Evolutionary conservation across 1,140 invertebrate genomes (phyloP).

Genomic region (Drosophila biarmipes): DNA sequence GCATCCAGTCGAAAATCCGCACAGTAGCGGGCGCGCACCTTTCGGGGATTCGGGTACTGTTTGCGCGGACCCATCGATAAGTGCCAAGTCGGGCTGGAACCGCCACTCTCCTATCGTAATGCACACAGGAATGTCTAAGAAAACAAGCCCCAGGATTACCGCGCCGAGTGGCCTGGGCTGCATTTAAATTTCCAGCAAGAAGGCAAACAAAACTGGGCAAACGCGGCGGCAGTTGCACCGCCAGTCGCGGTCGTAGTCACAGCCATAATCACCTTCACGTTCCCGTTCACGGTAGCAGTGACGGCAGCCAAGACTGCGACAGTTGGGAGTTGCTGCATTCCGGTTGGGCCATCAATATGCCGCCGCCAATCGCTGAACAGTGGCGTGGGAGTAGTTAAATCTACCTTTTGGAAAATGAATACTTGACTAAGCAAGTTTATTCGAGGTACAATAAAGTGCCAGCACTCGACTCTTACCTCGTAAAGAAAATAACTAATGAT

Average conservation of each 20-base stretch:
- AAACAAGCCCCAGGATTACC: slow-evolving; percentile 78
- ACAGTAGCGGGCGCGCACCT: slow-evolving; percentile 59
- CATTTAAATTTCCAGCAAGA: slow-evolving; percentile 73
- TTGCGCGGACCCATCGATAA: slow-evolving; percentile 41
- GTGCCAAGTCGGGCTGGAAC: slow-evolving; percentile 33
- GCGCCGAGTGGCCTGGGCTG: slow-evolving; percentile 62
- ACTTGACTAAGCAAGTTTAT: too few relatives aligned
- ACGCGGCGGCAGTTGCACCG: slow-evolving; percentile 22
- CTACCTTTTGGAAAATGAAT: too few relatives aligned
- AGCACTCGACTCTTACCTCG: too few relatives aligned
- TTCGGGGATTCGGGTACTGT: slow-evolving; percentile 38
- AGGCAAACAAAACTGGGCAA: slow-evolving; percentile 59
- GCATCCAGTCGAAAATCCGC: slow-evolving; percentile 54
- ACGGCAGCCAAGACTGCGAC: slow-evolving; percentile 17
- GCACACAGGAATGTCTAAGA: slow-evolving; percentile 65
- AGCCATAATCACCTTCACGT: slow-evolving; percentile 8
- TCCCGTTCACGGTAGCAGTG: slow-evolving; percentile 31
- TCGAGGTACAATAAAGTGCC: too few relatives aligned
- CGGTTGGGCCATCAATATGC: slow-evolving; percentile 64
- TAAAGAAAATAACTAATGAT: too few relatives aligned
- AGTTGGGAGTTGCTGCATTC: slow-evolving; percentile 55
- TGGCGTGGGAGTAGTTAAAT: background rate
- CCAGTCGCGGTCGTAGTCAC: slow-evolving; percentile 27
- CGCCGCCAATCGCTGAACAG: slow-evolving; percentile 28
- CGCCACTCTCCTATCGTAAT: slow-evolving; percentile 60